Conservation (phyloP, 2,888 invertebrate species). For the Luffia ferchaultella region DNA sequence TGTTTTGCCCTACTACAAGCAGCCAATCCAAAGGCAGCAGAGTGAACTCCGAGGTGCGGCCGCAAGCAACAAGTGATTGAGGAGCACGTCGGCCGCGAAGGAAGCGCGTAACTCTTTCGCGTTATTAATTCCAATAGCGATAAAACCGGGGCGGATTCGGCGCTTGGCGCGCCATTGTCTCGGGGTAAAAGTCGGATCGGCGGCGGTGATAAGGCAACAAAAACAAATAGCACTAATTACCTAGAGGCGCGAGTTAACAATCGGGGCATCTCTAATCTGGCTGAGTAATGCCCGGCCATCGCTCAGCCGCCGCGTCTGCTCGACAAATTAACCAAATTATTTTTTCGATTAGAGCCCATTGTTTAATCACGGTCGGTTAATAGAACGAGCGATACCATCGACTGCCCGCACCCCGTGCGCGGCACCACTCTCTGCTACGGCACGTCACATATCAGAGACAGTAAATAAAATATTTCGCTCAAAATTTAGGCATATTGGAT, state of each 20-base stretch:
- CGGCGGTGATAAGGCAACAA: slow-evolving; percentile 35
- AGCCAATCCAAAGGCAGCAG: too few relatives aligned
- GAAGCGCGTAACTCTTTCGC: background rate
- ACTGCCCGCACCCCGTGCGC: slow-evolving; percentile 19
- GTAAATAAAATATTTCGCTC: too few relatives aligned
- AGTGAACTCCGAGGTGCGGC: background rate
- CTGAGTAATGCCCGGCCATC: slow-evolving; percentile 47
- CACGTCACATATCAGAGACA: too few relatives aligned
- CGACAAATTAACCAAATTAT: slow-evolving; percentile 57
- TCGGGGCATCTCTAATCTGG: slow-evolving; percentile 45
- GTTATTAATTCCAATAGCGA: background rate
- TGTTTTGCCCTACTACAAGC: too few relatives aligned
- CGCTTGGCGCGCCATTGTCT: slow-evolving; percentile 38
- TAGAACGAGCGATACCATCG: slow-evolving; percentile 41
- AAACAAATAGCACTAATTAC: slow-evolving; percentile 64
- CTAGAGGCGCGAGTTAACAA: slow-evolving; percentile 43
- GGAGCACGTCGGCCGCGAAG: background rate
- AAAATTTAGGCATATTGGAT: too few relatives aligned
- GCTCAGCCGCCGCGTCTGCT: slow-evolving; percentile 24
- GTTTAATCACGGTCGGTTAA: slow-evolving; percentile 54
- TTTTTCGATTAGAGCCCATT: slow-evolving; percentile 59
- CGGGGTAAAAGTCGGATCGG: slow-evolving; percentile 26
- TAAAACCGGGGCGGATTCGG: background rate
- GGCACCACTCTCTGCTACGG: slow-evolving; percentile 18
- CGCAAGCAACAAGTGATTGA: background rate